phyloP scores from a whole-genome alignment of 2,888 invertebrate species.

The Subacronicta megacephala region DNA sequence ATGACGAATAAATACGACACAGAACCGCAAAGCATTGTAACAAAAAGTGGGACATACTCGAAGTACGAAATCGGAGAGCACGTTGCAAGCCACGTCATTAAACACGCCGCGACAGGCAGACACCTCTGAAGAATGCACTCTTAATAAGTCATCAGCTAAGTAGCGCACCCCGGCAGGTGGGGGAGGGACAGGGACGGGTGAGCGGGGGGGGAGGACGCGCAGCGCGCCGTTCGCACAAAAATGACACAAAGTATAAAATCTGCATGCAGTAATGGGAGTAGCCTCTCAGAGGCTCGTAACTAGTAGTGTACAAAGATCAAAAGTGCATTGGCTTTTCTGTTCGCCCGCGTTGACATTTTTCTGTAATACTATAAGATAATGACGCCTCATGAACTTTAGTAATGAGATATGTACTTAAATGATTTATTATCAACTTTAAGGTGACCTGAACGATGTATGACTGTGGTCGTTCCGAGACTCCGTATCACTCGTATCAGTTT shows the following conservation, averaged over 20 bases:
- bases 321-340: slow-evolving; percentile 74
- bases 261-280: slow-evolving; percentile 86
- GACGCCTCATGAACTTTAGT: slow-evolving; percentile 28
- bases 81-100: slow-evolving; percentile 83
- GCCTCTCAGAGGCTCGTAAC: slow-evolving; percentile 80
- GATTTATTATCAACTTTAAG: neutral
- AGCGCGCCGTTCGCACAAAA: slow-evolving; percentile 81
- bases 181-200: too few relatives aligned
- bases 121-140: slow-evolving; percentile 89
- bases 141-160: slow-evolving; percentile 90
- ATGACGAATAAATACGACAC: slow-evolving; percentile 39
- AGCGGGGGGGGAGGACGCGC: slow-evolving; percentile 47
- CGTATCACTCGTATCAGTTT: too few relatives aligned
- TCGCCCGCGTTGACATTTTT: slow-evolving; percentile 56
- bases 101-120: slow-evolving; percentile 84
- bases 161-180: slow-evolving; percentile 67
- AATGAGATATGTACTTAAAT: neutral
- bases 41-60: slow-evolving; percentile 80
- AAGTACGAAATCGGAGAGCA: slow-evolving; percentile 72
- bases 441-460: neutral
- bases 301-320: slow-evolving; percentile 78
- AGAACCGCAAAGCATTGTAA: slow-evolving; percentile 63
- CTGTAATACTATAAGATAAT: slow-evolving; percentile 51
- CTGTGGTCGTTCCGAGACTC: neutral
- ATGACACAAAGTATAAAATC: slow-evolving; percentile 89